A percentile compares a stretch with the other conserved stretches of the same genome.
Evolutionary conservation across 1,140 invertebrate species (phyloP).

Genomic region (Amyelois transitella): DNA sequence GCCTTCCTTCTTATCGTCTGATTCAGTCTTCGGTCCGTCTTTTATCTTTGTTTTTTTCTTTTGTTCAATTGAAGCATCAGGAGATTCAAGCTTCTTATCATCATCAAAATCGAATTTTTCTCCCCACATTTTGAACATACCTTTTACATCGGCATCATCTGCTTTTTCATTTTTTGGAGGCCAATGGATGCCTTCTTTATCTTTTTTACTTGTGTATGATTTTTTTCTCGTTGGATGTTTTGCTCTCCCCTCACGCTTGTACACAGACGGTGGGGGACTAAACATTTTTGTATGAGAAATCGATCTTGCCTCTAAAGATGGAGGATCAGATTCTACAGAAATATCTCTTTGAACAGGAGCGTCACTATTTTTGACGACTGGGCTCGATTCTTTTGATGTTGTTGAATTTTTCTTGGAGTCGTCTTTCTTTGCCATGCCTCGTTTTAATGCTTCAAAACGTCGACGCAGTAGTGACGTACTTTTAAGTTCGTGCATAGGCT

Average conservation of each 20-base stretch:
- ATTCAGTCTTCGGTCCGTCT: slow-evolving; percentile 12
- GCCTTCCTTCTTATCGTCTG: slow-evolving; percentile 31
- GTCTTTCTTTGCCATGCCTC: slow-evolving; percentile 35
- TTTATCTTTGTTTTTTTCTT: slow-evolving; percentile 14
- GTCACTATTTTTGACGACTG: slow-evolving; percentile 7
- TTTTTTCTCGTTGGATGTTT: slow-evolving; percentile 8
- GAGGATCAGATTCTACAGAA: slow-evolving; percentile 48
- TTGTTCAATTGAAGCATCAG: slow-evolving; percentile 8
- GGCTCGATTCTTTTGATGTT: slow-evolving; percentile 18
- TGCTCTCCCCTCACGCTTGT: neutral
- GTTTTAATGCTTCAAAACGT: slow-evolving; percentile 43
- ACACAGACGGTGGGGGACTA: slow-evolving; percentile 12
- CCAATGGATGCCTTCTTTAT: slow-evolving; percentile 14
- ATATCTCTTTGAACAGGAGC: slow-evolving; percentile 36
- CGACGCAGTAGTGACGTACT: slow-evolving; percentile 35
- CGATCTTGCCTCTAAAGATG: slow-evolving; percentile 39
- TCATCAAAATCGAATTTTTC: slow-evolving; percentile 51
- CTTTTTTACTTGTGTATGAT: slow-evolving; percentile 10
- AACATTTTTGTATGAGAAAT: slow-evolving; percentile 35
- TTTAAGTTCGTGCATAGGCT: slow-evolving; percentile 28
- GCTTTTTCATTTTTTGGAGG: slow-evolving; percentile 15
- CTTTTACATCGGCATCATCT: slow-evolving; percentile 38
- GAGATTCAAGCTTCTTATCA: slow-evolving; percentile 20
- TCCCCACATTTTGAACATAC: slow-evolving; percentile 54
- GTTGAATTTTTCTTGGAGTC: slow-evolving; percentile 24